These are phyloP conservation scores for Dromiciops gliroides DNA, from an alignment of 2,113 vertebrate genomes.

Conservation along the genomic window DNA sequence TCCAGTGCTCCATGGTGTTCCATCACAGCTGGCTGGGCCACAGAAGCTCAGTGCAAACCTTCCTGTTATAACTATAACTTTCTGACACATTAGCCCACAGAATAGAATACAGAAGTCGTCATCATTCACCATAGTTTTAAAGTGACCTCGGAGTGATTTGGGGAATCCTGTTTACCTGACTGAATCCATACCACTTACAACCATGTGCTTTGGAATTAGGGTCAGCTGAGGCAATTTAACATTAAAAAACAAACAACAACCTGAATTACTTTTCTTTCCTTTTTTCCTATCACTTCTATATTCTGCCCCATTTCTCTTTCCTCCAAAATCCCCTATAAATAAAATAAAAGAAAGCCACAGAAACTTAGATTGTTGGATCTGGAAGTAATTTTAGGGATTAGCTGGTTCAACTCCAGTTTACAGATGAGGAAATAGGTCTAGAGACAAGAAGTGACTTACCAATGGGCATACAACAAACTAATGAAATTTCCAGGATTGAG, in stretches of 20 bases:
- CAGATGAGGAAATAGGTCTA: background rate
- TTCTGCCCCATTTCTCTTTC: too few species aligned
- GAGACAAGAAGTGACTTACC: background rate
- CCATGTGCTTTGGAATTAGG: background rate
- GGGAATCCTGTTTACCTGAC: constrained; percentile 13
- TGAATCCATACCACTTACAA: background rate
- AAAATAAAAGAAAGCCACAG: background rate
- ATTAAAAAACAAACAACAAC: background rate
- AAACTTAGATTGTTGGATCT: background rate
- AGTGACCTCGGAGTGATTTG: constrained; percentile 2
- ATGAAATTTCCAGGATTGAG: background rate
- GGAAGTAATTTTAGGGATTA: background rate
- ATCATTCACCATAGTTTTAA: fast-evolving
- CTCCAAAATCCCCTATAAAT: background rate
- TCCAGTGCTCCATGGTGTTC: background rate
- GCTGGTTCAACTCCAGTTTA: background rate
- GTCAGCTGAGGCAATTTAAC: background rate
- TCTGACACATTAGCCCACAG: fast-evolving
- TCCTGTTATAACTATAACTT: background rate
- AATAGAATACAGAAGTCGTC: fast-evolving
- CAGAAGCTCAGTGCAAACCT: fast-evolving
- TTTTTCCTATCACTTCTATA: background rate
- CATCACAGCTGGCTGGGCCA: fast-evolving
- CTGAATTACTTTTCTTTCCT: background rate
- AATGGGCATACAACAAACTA: background rate